Base-by-base conservation (phyloP, 2,888 invertebrate genomes). In the Epirrita christyi region DNA sequence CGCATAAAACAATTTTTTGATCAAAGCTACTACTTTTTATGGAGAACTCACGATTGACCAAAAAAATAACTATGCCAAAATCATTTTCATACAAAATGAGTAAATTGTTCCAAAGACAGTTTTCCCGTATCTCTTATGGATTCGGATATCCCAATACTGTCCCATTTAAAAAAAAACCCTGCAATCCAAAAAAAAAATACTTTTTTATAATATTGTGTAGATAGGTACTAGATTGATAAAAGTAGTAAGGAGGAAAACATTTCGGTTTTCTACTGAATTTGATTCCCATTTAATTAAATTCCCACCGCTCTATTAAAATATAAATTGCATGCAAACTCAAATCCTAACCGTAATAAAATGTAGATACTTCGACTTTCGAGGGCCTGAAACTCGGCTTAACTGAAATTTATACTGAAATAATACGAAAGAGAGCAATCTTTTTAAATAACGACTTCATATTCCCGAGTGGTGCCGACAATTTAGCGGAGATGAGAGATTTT, bases 391-490 rank as follows among this genome's bases (percentile, higher is more conserved):
- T 73, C 72, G 75, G 83, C 83, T 89, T 85, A 82, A 85, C 78
- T 85, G 75, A 86, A 68, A 90, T 91, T 91, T 91, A 92, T 88
- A 86, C 86, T 78, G 81, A 90, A 91, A 92, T 91, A 92, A 90
- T 90, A 87, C 81, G 83, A 73, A 76, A 79, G 82, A 81, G 78
- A 77, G 88, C 86, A 82, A 85, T 86, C 85, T 86, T 89, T 88
- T 90, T 87, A 89, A 91, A 90, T 91, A 91, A 91, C 85, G 90
- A 83, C 89, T 85, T 92, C 89, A 92, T 92, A 90, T 91, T 89
- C 89, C 83, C 80, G 82, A 87, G 86, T 78, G 55, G 76, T 74
- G 78, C 75, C 81, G 80, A 90, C 89, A 92, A 91, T 91, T 91
- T 88, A 90, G 87, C 86, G 85, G 86, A 88, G 89, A 89, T 88